phyloP scores from a whole-genome alignment of 2,113 vertebrate species.

The Hemicordylus capensis region DNA sequence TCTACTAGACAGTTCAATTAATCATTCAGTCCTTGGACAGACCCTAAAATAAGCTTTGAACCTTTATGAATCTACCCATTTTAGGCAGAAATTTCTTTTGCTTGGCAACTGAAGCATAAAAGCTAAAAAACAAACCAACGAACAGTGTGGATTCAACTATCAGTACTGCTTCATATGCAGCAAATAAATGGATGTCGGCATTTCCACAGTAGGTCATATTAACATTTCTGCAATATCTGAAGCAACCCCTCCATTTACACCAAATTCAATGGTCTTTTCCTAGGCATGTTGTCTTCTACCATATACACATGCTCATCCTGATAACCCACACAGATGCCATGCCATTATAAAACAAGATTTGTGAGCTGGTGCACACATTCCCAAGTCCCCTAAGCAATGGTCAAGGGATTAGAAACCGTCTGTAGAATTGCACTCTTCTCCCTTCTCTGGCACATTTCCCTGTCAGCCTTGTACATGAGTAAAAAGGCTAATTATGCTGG shows the following conservation, averaged over 20 bases:
- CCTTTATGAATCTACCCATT: constrained; percentile 9
- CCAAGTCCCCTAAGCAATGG: neutral
- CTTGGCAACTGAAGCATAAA: constrained; percentile 17
- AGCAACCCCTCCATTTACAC: neutral
- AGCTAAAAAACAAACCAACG: neutral
- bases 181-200: neutral
- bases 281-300: neutral
- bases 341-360: neutral
- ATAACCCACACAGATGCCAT: neutral
- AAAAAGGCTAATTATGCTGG: neutral
- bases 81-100: neutral
- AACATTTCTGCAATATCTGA: neutral
- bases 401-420: neutral
- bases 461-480: neutral
- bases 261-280: neutral
- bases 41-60: constrained; percentile 3
- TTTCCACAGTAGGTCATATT: neutral
- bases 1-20: no score
- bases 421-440: neutral
- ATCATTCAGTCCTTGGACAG: constrained; percentile 18
- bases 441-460: neutral
- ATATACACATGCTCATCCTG: neutral
- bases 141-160: neutral
- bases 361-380: neutral
- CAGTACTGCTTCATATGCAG: neutral